Conservation (phyloP, 2,113 vertebrate species). For the Mungos mungo region DNA sequence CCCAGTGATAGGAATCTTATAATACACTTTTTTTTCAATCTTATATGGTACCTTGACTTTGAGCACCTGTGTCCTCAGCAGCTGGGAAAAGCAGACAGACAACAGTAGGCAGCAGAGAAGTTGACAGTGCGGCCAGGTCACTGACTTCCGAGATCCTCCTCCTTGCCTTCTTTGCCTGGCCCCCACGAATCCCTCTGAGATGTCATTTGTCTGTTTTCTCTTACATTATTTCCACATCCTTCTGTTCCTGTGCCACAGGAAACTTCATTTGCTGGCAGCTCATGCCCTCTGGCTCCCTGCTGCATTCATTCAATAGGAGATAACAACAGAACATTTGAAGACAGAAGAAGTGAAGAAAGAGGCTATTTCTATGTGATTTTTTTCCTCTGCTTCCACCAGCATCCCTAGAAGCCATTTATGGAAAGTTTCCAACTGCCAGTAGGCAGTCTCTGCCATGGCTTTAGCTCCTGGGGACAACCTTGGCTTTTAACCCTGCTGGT, state of each 20-base stretch:
- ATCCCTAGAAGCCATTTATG: neutral
- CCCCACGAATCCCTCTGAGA: neutral
- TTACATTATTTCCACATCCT: neutral
- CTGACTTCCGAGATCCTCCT: neutral
- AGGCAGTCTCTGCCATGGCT: neutral
- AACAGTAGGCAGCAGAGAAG: fast-evolving
- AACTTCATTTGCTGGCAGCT: neutral
- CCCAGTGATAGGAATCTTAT: neutral
- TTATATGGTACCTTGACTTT: neutral
- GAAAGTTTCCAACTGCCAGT: no score
- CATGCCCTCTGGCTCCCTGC: neutral
- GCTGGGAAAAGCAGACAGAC: neutral
- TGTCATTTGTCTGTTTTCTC: neutral
- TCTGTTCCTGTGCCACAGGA: neutral
- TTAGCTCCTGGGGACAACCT: neutral
- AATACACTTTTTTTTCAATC: neutral
- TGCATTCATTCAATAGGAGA: neutral
- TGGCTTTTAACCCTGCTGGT: neutral
- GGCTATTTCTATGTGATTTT: neutral
- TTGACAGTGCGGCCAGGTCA: fast-evolving
- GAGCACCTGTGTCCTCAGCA: neutral
- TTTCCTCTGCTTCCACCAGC: neutral
- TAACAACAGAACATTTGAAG: neutral
- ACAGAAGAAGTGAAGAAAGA: neutral
- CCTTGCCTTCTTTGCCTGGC: neutral